Conservation (phyloP, 2,797 vertebrate genomes). For the Alectoris magna region DNA sequence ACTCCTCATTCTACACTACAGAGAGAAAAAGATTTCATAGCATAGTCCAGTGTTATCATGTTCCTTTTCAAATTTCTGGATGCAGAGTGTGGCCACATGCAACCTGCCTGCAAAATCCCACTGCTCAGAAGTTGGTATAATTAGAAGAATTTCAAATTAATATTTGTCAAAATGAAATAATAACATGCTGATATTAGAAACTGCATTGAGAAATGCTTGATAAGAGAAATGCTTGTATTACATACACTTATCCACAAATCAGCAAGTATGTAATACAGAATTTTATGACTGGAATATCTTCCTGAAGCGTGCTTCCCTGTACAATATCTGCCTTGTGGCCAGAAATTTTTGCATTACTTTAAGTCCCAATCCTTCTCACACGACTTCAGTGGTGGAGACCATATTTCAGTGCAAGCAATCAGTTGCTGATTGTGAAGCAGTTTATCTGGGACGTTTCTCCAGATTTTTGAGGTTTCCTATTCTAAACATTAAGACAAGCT, state of each 20-base stretch:
- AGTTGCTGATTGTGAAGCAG: neutral
- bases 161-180: neutral
- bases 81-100: neutral
- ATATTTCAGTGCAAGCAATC: neutral
- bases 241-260: neutral
- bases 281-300: neutral
- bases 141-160: neutral
- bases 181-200: neutral
- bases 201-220: neutral
- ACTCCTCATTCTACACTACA: neutral
- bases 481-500: neutral
- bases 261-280: neutral
- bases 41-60: neutral
- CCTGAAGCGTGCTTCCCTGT: neutral
- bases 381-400: neutral
- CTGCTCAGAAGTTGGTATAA: neutral
- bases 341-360: neutral
- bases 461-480: slow-evolving; percentile 33
- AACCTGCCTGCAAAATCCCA: neutral
- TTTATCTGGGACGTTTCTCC: neutral
- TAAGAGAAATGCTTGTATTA: neutral
- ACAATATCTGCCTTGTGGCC: neutral
- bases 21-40: neutral
- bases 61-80: neutral
- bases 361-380: neutral